Percentiles rank a stretch among this genome's conserved stretches.
These are phyloP conservation scores for Steromphala cineraria DNA, from an alignment of 2,888 invertebrate species.

Conservation along the genomic window DNA sequence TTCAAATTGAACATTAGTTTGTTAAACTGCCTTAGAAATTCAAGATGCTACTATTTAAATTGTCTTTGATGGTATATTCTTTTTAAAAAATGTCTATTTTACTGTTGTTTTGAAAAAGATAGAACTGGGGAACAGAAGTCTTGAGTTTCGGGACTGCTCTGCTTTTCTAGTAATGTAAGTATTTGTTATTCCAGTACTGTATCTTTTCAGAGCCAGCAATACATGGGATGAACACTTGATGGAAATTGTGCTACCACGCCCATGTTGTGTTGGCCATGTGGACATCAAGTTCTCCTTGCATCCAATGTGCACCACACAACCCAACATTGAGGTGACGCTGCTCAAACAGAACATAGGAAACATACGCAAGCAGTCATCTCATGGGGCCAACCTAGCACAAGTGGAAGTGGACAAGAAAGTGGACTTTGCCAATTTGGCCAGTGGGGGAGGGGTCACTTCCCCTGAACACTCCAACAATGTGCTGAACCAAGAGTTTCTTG, in stretches of 20 bases:
- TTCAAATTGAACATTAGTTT: too few species aligned
- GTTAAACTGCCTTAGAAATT: too few species aligned
- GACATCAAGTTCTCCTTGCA: constrained; percentile 91
- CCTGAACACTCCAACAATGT: constrained; percentile 50
- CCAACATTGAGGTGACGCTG: constrained; percentile 83
- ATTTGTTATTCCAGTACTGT: too few species aligned
- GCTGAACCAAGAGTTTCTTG: constrained; percentile 82
- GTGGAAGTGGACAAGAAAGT: constrained; percentile 29
- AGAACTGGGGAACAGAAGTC: too few species aligned
- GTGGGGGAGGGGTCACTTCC: neutral
- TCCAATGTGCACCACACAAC: constrained; percentile 84
- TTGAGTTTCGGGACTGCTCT: too few species aligned
- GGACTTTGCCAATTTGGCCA: neutral
- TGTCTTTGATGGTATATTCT: too few species aligned
- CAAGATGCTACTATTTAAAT: too few species aligned
- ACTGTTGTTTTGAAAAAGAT: too few species aligned
- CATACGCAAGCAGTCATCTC: constrained; percentile 74
- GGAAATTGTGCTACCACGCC: constrained; percentile 89
- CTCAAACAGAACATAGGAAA: constrained; percentile 83
- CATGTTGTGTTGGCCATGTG: constrained; percentile 87
- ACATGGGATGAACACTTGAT: constrained; percentile 96
- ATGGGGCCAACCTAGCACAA: neutral
- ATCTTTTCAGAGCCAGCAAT: constrained; percentile 76
- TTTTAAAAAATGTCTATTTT: too few species aligned
- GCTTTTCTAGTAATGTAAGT: too few species aligned